Conservation (phyloP, 2,888 invertebrate species). For the Parelbella ahira region DNA sequence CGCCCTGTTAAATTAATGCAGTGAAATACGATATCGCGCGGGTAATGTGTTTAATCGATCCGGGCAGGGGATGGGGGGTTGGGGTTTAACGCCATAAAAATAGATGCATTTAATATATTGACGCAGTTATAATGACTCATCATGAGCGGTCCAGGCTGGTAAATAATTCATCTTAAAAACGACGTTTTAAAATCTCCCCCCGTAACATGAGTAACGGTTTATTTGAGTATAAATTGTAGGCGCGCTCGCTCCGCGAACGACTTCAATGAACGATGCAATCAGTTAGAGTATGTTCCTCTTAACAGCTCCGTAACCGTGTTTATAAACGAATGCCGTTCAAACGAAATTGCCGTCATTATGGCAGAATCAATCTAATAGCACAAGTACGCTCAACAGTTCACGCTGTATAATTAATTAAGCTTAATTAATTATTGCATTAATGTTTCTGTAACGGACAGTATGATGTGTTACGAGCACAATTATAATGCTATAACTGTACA, state of each 20-base stretch:
- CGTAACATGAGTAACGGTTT: conserved; percentile 68
- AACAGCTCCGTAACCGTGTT: conserved; percentile 43
- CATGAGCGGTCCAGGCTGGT: no score
- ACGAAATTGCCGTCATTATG: conserved; percentile 35
- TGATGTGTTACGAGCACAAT: no score
- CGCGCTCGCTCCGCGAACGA: conserved; percentile 57
- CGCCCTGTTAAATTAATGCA: conserved; percentile 28
- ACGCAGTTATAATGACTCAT: no score
- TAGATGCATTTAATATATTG: conserved; percentile 71
- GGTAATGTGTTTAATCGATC: conserved; percentile 22
- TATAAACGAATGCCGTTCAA: conserved; percentile 39
- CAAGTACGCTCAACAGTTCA: conserved; percentile 10
- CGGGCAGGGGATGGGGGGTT: no score
- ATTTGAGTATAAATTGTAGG: conserved; percentile 60
- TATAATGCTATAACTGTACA: no score
- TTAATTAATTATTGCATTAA: no score
- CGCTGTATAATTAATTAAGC: conserved; percentile 16
- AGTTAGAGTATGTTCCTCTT: conserved; percentile 65
- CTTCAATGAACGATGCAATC: conserved; percentile 65
- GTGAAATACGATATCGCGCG: conserved; percentile 22
- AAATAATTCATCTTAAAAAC: conserved; percentile 66
- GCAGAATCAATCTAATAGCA: conserved; percentile 8
- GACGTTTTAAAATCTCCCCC: conserved; percentile 65
- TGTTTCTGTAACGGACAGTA: no score
- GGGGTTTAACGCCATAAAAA: conserved; percentile 41